phyloP scores from a whole-genome alignment of 2,113 vertebrate genomes.

The Crotalus helleri region DNA sequence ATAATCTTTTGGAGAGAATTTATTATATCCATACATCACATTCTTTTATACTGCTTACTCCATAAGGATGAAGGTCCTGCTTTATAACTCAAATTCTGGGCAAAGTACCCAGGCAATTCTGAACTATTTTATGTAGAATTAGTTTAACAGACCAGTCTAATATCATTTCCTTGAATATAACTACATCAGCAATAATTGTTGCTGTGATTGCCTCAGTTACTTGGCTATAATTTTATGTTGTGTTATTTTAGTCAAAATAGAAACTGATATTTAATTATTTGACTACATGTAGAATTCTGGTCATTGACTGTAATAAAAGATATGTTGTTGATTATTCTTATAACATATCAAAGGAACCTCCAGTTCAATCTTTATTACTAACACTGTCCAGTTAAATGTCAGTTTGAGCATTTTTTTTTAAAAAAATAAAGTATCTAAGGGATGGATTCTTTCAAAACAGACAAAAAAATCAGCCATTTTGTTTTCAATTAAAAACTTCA shows the following conservation, averaged over 20 bases:
- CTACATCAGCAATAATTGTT: neutral
- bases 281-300: neutral
- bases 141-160: neutral
- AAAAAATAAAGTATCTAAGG: neutral
- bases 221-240: neutral
- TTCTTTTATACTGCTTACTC: neutral
- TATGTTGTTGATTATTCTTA: neutral
- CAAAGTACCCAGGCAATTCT: neutral
- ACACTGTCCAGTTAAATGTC: neutral
- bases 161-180: neutral
- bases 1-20: neutral
- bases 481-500: neutral
- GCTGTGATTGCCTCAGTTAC: neutral
- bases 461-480: neutral
- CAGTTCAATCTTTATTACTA: neutral
- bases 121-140: neutral
- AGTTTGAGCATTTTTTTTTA: neutral
- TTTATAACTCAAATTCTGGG: neutral
- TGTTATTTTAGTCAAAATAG: neutral
- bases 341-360: neutral
- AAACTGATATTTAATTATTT: neutral
- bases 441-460: neutral
- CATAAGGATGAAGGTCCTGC: neutral
- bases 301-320: neutral
- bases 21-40: neutral